phyloP scores from a whole-genome alignment of 30 jellyfish, hydroid and myxozoan genomes.

The Mastigias papua region DNA sequence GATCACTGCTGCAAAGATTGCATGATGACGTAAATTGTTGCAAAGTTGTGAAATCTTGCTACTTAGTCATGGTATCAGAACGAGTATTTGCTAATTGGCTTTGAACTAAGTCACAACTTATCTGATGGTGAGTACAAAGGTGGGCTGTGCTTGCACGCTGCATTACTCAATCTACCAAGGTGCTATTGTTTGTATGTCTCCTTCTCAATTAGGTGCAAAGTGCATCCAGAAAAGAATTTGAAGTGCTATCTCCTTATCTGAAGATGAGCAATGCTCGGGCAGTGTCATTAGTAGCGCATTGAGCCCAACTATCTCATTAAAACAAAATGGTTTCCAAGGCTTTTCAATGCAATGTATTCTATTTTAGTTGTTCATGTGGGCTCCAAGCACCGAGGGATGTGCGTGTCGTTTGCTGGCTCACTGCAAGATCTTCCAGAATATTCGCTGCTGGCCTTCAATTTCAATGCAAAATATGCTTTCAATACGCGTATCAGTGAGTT shows the following conservation, averaged over 20 bases:
- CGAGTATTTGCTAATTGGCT: not conserved
- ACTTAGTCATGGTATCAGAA: too few species aligned
- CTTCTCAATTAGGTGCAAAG: not conserved
- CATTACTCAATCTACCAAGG: conserved; percentile 10
- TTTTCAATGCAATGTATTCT: too few species aligned
- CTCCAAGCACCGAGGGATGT: too few species aligned
- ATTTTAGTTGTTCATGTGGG: too few species aligned
- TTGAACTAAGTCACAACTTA: not conserved
- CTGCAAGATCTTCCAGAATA: not conserved
- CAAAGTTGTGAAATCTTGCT: not conserved
- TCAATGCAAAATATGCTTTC: not conserved
- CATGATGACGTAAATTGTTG: not conserved
- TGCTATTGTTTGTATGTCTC: not conserved
- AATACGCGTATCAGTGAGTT: too few species aligned
- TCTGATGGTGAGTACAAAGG: conserved; percentile 2
- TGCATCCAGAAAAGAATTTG: not conserved
- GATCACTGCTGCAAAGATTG: not conserved
- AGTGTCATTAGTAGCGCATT: not conserved
- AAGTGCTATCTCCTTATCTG: not conserved
- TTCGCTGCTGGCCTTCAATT: not conserved
- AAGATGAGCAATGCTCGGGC: not conserved
- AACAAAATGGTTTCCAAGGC: too few species aligned
- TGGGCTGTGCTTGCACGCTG: not conserved
- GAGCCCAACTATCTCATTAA: too few species aligned
- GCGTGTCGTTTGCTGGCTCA: not conserved